phyloP scores from a whole-genome alignment of 2,888 invertebrate genomes.

The Amphipyra tragopoginis region DNA sequence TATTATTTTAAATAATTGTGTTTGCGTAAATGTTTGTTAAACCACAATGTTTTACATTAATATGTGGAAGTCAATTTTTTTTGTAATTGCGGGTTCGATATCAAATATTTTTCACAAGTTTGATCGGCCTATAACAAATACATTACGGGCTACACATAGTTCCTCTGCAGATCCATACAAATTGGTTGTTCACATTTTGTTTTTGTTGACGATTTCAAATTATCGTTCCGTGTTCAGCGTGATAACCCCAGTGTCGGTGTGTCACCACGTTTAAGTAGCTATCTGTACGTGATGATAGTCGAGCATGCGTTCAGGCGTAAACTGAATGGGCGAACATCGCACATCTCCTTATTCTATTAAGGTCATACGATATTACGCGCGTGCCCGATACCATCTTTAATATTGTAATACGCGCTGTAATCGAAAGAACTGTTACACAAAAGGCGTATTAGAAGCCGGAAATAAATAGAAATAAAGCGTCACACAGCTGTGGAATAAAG shows the following conservation, averaged over 20 bases:
- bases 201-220: not conserved
- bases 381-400: conserved; percentile 74
- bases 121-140: too few relatives aligned
- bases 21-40: not conserved
- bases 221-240: not conserved
- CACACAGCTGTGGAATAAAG: conserved; percentile 28
- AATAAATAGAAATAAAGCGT: conserved; percentile 31
- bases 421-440: conserved; percentile 47
- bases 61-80: too few relatives aligned
- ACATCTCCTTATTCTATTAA: conserved; percentile 76
- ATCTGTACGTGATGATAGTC: conserved; percentile 61
- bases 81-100: too few relatives aligned
- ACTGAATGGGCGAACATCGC: conserved; percentile 60
- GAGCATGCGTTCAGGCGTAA: conserved; percentile 63
- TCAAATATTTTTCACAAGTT: too few relatives aligned
- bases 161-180: too few relatives aligned
- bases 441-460: conserved; percentile 31
- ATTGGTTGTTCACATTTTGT: not conserved
- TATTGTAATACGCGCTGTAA: conserved; percentile 61
- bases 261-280: conserved; percentile 51
- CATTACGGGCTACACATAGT: too few relatives aligned
- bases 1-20: conserved; percentile 3
- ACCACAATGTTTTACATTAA: too few relatives aligned
- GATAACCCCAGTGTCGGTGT: conserved; percentile 32
- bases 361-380: conserved; percentile 67